Conservation (phyloP, 2,797 vertebrate species). For the Neopelma chrysocephalum region DNA sequence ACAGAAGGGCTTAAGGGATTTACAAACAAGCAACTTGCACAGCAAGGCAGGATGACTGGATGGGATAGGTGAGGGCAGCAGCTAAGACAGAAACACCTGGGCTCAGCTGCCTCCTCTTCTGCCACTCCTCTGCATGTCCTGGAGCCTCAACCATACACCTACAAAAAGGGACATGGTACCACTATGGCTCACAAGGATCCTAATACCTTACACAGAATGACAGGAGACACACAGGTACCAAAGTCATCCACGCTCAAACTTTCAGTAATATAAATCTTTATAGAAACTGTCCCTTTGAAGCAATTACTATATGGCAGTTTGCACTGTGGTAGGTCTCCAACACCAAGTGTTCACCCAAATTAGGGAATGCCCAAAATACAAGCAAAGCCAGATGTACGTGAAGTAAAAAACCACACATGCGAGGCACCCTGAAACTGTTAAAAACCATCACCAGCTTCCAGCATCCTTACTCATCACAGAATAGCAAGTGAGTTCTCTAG, state of each 20-base stretch:
- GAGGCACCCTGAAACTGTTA: neutral
- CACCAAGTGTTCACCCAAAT: neutral
- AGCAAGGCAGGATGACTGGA: neutral
- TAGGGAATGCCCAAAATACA: neutral
- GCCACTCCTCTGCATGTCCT: neutral
- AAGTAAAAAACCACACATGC: fast-evolving
- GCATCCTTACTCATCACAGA: neutral
- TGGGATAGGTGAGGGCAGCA: neutral
- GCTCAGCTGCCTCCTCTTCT: neutral
- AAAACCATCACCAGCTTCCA: neutral
- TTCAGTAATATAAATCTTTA: neutral
- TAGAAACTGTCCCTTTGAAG: neutral
- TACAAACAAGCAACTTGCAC: neutral
- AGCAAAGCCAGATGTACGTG: neutral
- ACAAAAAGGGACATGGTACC: neutral
- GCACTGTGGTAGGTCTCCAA: neutral
- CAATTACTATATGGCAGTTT: neutral
- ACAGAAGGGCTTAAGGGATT: neutral
- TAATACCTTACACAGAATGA: neutral
- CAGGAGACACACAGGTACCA: neutral
- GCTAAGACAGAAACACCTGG: neutral
- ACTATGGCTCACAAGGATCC: neutral
- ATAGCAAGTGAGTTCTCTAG: neutral
- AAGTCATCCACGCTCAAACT: neutral
- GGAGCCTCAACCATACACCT: neutral